Evolutionary conservation across 2,888 invertebrate genomes (phyloP).

Genomic region (Macrophya annulata): DNA sequence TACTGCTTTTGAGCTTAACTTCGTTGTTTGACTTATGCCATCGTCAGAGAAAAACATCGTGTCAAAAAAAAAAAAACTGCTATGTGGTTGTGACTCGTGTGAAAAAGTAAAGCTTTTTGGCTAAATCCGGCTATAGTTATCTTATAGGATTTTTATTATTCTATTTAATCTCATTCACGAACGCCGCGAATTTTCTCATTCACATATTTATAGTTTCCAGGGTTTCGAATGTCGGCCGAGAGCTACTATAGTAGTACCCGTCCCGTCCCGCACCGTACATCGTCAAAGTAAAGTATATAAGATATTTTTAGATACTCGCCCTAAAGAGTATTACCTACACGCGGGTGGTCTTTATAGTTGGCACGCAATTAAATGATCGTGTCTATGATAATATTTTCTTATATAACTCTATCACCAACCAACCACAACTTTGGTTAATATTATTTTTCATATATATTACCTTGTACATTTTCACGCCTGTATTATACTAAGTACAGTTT

Average conservation of each 20-base stretch:
- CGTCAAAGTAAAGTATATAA: not conserved
- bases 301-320: constrained; percentile 29
- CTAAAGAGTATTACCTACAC: not conserved
- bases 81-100: too few relatives aligned
- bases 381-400: not conserved
- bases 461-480: not conserved
- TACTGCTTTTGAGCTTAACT: too few relatives aligned
- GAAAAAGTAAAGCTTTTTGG: too few relatives aligned
- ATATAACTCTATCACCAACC: not conserved
- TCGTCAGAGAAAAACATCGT: too few relatives aligned
- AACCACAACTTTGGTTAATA: not conserved
- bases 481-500: not conserved
- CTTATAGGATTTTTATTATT: not conserved
- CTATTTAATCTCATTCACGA: not conserved
- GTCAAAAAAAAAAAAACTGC: too few relatives aligned
- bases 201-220: not conserved
- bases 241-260: not conserved
- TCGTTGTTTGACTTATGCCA: too few relatives aligned
- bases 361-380: constrained; percentile 18
- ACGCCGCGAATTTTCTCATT: not conserved
- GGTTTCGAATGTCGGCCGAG: not conserved
- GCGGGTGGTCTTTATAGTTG: constrained; percentile 33
- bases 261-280: not conserved
- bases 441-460: not conserved
- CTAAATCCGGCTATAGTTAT: too few relatives aligned